These are phyloP conservation scores for Cherax quadricarinatus DNA, from an alignment of 1,140 invertebrate species.

Conservation along the genomic window DNA sequence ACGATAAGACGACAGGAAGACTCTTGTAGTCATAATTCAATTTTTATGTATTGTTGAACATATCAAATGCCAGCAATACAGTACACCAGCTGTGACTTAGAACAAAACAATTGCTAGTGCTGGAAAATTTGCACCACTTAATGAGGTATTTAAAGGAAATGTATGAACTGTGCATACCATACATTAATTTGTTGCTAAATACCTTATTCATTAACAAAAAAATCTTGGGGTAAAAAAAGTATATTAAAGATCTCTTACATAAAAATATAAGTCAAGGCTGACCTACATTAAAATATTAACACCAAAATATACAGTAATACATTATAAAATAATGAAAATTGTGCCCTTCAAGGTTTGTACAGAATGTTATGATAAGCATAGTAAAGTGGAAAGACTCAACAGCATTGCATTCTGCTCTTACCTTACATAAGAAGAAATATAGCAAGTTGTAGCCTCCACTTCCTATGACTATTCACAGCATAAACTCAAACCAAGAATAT, in stretches of 20 bases:
- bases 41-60: slow-evolving; percentile 6
- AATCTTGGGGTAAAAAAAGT: slow-evolving; percentile 4
- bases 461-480: neutral
- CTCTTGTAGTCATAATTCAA: slow-evolving; percentile 20
- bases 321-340: slow-evolving; percentile 1
- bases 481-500: slow-evolving; percentile 8
- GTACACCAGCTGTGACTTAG: neutral
- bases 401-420: neutral
- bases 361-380: slow-evolving; percentile 9
- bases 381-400: neutral
- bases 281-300: neutral
- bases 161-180: slow-evolving; percentile 20
- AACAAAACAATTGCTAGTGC: neutral
- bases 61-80: neutral
- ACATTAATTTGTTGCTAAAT: slow-evolving; percentile 21
- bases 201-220: slow-evolving; percentile 24
- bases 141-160: slow-evolving; percentile 35
- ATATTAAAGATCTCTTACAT: neutral
- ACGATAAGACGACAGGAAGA: slow-evolving; percentile 28
- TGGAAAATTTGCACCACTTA: slow-evolving; percentile 25
- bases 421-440: neutral
- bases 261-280: slow-evolving; percentile 7
- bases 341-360: slow-evolving; percentile 2
- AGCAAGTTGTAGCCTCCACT: neutral
- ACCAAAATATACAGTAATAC: slow-evolving; percentile 4